Evolutionary conservation across 2,113 vertebrate genomes (phyloP), one percentile per base, ranked within the genome.

Genomic region (Hippotragus niger): DNA sequence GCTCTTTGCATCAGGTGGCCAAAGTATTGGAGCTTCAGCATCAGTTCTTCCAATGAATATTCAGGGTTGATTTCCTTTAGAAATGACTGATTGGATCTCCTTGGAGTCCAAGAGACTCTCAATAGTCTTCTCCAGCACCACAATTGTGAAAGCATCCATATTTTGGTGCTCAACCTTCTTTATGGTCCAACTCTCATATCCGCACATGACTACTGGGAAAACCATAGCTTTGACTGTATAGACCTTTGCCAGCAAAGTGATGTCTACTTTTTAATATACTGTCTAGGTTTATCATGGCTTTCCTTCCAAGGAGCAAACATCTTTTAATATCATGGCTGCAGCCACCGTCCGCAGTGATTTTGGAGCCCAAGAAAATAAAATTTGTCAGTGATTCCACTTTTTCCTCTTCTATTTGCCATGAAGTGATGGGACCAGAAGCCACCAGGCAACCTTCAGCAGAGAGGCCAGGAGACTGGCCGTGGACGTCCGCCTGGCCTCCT

Each of bases 401-500:
- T 76, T 43, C 71, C 36, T 43, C 23, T 76, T 43, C 71, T 76
- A 25, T 76, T 76, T 25, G 71, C 40, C 71, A 76, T 76, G 36
- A 76, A 76, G 40, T 76, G 36, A 43, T 43, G 71, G 23, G 71
- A 76, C 23, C 1, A 3, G 40, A 7, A 14, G 21, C 40, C 23
- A 43, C 71, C 12, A 43, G 80, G 57, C 43, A 33, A 58, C 36
- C 58, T 19, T 36, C 33, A 4, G 14, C 29, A 33, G 17, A 47
- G 55, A 5, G 43, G 40, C 58, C 0, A 1, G 43, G 55, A 10
- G 23, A 16, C 76, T 8, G 55, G 52, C 36, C 5, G 2, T 40
- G 2, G 43, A 13, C 1, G 0, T 29, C 58, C 2, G 60, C 21
- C 36, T n/a, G 78, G 78, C 33, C 33, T 71, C 81, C 4, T 0